Evolutionary conservation across 2,797 vertebrate genomes (phyloP).

Genomic region (Artibeus lituratus): DNA sequence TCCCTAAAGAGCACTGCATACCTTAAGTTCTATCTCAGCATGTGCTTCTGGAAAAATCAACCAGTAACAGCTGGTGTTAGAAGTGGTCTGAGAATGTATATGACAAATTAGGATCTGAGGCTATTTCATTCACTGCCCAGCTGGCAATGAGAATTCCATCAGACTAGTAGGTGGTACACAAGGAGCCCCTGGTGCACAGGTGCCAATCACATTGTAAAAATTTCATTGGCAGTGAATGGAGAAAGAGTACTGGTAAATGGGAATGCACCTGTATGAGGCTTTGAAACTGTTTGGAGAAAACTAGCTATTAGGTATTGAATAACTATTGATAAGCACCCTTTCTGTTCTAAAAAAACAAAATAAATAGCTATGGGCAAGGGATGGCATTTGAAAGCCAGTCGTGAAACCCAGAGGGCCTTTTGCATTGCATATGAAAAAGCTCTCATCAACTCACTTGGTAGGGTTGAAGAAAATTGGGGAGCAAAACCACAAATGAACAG

Average conservation of each 20-base stretch:
- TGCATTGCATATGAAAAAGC: background rate
- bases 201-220: background rate
- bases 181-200: background rate
- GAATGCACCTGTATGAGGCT: background rate
- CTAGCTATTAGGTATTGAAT: background rate
- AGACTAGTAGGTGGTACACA: background rate
- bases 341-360: background rate
- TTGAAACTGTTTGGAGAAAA: background rate
- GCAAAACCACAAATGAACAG: background rate
- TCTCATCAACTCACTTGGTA: background rate
- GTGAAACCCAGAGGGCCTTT: background rate
- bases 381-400: background rate
- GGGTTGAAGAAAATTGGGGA: background rate
- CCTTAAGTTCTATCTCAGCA: background rate
- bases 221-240: background rate
- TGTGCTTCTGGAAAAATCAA: slow-evolving; percentile 23
- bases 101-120: background rate
- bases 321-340: background rate
- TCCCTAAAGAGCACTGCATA: background rate
- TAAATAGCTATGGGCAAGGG: background rate
- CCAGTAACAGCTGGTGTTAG: background rate
- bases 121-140: background rate
- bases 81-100: background rate
- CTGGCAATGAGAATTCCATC: background rate
- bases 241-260: background rate